Conservation (phyloP, 1,140 invertebrate species). For the fruit fly (Drosophila melanogaster) region Release_6_plus_ISO1_MT NC_004354.4:1221001-1221500, state of each 20-base stretch:
- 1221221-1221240: slow-evolving; percentile 79
- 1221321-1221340: slow-evolving; percentile 77
- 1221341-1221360: slow-evolving; percentile 52
- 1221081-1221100: slow-evolving; percentile 74
- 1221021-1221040: slow-evolving; percentile 84
- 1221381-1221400: slow-evolving; percentile 60
- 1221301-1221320: slow-evolving; percentile 78
- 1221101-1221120: slow-evolving; percentile 84
- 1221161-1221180: slow-evolving; percentile 85
- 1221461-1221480: slow-evolving; percentile 97
- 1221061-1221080: slow-evolving; percentile 66
- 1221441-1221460: slow-evolving; percentile 88
- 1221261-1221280: slow-evolving; percentile 76
- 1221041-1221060: slow-evolving; percentile 83
- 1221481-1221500: slow-evolving; percentile 97
- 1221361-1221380: slow-evolving; percentile 56
- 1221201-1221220: slow-evolving; percentile 54
- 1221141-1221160: slow-evolving; percentile 88
- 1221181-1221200: slow-evolving; percentile 80
- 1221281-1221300: slow-evolving; percentile 81
- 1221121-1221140: slow-evolving; percentile 87
- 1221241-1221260: slow-evolving; percentile 67
- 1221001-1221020: slow-evolving; percentile 82
- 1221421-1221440: slow-evolving; percentile 85
- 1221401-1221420: slow-evolving; percentile 78